Percentiles rank a stretch among this genome's conserved stretches.
Evolutionary conservation across 2,888 invertebrate species (phyloP).

Genomic region (Schrankia costaestrigalis): DNA sequence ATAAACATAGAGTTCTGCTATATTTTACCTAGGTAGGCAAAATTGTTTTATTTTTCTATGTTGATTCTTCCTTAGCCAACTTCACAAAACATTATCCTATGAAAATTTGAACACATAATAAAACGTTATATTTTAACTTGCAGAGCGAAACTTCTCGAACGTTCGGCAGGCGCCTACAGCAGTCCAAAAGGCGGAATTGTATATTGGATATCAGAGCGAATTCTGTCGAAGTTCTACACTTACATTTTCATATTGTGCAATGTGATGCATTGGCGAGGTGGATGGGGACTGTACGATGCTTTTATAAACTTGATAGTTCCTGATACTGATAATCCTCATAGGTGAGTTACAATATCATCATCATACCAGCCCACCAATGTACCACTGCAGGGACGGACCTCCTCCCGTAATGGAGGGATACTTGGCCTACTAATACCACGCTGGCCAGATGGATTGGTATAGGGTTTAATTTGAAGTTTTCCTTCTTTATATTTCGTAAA

Average conservation of each 20-base stretch:
- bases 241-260: slow-evolving; percentile 87
- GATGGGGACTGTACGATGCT: slow-evolving; percentile 87
- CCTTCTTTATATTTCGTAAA: no score
- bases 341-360: slow-evolving; percentile 37
- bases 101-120: no score
- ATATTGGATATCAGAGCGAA: slow-evolving; percentile 58
- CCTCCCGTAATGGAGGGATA: no score
- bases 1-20: no score
- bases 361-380: neutral
- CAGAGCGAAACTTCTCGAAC: slow-evolving; percentile 54
- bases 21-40: no score
- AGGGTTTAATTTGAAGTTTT: no score
- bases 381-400: no score
- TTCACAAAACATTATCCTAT: no score
- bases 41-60: no score
- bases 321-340: slow-evolving; percentile 46
- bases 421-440: no score
- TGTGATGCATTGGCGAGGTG: slow-evolving; percentile 93
- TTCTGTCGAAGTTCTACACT: slow-evolving; percentile 86
- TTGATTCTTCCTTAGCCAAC: no score
- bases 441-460: no score
- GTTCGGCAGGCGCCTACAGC: slow-evolving; percentile 56
- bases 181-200: slow-evolving; percentile 35
- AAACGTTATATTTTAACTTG: neutral
- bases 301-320: slow-evolving; percentile 76